Base-by-base conservation (phyloP, 2,113 vertebrate genomes). In the Zosterops japonicus region DNA sequence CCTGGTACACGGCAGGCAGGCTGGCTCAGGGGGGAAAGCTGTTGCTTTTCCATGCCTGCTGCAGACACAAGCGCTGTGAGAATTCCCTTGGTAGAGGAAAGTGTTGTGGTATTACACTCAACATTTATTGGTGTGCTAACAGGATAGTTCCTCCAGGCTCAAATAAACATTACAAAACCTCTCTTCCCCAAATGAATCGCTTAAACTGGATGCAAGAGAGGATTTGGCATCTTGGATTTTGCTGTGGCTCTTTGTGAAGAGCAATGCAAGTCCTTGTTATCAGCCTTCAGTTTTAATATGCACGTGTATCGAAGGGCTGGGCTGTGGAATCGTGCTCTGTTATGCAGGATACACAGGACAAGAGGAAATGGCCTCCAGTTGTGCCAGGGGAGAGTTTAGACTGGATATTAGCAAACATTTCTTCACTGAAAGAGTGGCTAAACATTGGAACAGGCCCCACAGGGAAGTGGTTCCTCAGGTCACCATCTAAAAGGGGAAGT, bases 311-410 rank as follows among this genome's bases (percentile, higher is more conserved):
- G 42, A 56, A 98, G 97, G 97, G 39, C 80, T 98, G 86, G 93
- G 97, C 87, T 97, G 97, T 50, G 52, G 98, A 93, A 69, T 97
- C 64, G 1, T 93, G 97, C 52, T 91, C 98, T 78, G 91, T 98
- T 82, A 95, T 93, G 2, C 97, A 97, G 97, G 96, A 97, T 88
- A 65, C 97, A 42, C 9, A 56, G 25, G 18, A 23, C 31, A 63
- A 33, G 41, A 46, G 22, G 15, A 49, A 83, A 49, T 17, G 22
- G 56, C 31, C 35, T 70, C 49, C 50, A 33, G 5, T 63, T 56
- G 31, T 33, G 17, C 21, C 41, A 63, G 56, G 19, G 39, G 22
- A 83, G 25, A 70, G 41, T 56, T 83, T 31, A 56, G 31, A 46
- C 2, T 42, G 63, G 31, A 17, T 63, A 28, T 35, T 20, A 56